These are phyloP conservation scores for Amphiprion percula DNA, from an alignment of 2,113 vertebrate species.

Conservation along the genomic window DNA sequence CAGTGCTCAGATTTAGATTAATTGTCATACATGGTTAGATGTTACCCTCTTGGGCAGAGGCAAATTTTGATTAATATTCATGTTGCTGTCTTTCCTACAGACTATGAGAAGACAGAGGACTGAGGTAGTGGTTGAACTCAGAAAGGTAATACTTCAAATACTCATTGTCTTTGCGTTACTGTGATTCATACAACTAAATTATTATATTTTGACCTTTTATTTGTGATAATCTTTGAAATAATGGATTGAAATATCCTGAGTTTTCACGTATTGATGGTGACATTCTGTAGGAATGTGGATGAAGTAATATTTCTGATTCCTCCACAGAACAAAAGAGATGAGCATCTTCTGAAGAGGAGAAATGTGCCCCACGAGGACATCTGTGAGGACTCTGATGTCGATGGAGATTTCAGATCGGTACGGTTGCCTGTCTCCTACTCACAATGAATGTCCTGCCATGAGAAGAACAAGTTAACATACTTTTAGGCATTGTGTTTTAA, in stretches of 20 bases:
- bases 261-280: background rate
- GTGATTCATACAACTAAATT: background rate
- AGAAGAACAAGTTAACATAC: background rate
- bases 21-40: background rate
- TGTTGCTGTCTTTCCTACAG: slow-evolving; percentile 77
- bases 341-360: slow-evolving; percentile 97
- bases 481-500: slow-evolving; percentile 1
- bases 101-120: slow-evolving; percentile 99
- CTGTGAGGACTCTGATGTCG: slow-evolving; percentile 96
- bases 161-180: background rate
- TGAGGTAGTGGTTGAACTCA: slow-evolving; percentile 97
- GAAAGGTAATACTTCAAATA: slow-evolving; percentile 88
- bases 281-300: background rate
- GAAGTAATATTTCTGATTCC: background rate
- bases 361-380: slow-evolving; percentile 97
- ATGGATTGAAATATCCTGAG: background rate
- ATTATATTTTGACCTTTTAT: background rate
- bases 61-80: slow-evolving; percentile 1
- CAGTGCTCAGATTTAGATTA: background rate
- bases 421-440: slow-evolving; percentile 26
- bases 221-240: background rate
- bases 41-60: background rate
- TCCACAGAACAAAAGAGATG: slow-evolving; percentile 95
- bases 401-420: slow-evolving; percentile 97
- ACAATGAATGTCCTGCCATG: background rate